Conservation (phyloP, 1,140 invertebrate genomes). For the Nautilus pompilius region DNA sequence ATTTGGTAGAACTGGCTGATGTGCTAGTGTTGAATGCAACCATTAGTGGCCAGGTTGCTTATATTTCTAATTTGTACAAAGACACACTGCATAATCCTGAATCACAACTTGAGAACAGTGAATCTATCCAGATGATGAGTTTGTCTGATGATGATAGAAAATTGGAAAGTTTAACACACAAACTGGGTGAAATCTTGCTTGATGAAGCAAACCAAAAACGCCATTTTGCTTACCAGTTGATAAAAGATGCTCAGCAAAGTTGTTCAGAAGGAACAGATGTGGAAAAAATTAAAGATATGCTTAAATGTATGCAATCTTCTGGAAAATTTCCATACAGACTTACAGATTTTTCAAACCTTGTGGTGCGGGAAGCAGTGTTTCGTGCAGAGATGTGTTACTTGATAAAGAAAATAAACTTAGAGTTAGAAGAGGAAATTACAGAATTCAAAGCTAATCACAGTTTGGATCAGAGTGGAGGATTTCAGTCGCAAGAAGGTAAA, state of each 20-base stretch:
- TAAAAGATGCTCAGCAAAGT: no score
- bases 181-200: constrained; percentile 27
- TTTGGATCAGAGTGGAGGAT: constrained; percentile 10
- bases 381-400: constrained; percentile 42
- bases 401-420: constrained; percentile 39
- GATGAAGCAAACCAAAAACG: constrained; percentile 22
- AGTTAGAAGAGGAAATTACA: constrained; percentile 34
- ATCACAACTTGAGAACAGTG: no score
- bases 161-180: constrained; percentile 11
- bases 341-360: not conserved
- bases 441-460: constrained; percentile 27
- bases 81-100: no score
- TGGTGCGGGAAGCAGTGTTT: constrained; percentile 40
- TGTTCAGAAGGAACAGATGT: not conserved
- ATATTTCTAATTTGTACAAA: not conserved
- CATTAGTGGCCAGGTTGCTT: not conserved
- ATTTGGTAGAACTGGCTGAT: not conserved
- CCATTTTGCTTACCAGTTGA: not conserved
- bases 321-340: not conserved
- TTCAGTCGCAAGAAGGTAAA: constrained; percentile 24
- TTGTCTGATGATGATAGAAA: not conserved
- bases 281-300: not conserved
- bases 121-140: no score
- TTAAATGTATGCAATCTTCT: not conserved
- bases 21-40: not conserved